Base-by-base conservation (phyloP, 2,113 vertebrate species). In the Plectropomus leopardus region DNA sequence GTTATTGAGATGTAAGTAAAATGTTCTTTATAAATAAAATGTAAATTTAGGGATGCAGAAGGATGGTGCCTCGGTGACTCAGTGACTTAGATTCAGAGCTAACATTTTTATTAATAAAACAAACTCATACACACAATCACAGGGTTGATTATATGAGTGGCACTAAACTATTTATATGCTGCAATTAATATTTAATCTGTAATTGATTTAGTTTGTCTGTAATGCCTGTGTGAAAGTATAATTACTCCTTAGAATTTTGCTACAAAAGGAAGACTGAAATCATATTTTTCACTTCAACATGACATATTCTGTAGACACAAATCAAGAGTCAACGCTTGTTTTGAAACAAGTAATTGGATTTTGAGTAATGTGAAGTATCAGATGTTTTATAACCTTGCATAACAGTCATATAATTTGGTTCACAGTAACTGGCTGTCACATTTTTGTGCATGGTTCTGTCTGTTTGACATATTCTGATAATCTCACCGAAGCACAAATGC, bases 151-250 rank as follows among this genome's bases (percentile, higher is more conserved):
- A 51, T 36, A 11, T 54, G 59, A 26, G 47, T 10, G 15, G 5
- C 4, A 59, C 36, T 75, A 24, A 58, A 75, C 13, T 5, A 59
- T 72, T 86, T 66, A 76, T 32, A 23, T 21, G 5, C 8, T 48
- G 40, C 45, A 68, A 69, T 64, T 79, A 53, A 81, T 79, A 76
- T 74, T 81, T 57, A 24, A 53, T 74, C 17, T 64, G 16, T 47
- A 32, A 60, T 64, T 54, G 3, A 69, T 32, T 72, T 19, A 16
- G 54, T 81, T 15, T n/a, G 44, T 26, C 48, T 55, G 5, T n/a
- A 19, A 45, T 53, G 57, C 23, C 1, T 24, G 5, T 48, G 28
- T 23, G 17, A 16, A 60, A 44, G 21, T 24, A 9, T 3, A 57
- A 59, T 45, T n/a, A 36, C 17, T 67, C 7, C 0, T 47, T 57